Percentiles rank a stretch among this genome's conserved stretches.
These are phyloP conservation scores for Elanoides forficatus DNA, from an alignment of 2,113 vertebrate genomes.

Conservation along the genomic window DNA sequence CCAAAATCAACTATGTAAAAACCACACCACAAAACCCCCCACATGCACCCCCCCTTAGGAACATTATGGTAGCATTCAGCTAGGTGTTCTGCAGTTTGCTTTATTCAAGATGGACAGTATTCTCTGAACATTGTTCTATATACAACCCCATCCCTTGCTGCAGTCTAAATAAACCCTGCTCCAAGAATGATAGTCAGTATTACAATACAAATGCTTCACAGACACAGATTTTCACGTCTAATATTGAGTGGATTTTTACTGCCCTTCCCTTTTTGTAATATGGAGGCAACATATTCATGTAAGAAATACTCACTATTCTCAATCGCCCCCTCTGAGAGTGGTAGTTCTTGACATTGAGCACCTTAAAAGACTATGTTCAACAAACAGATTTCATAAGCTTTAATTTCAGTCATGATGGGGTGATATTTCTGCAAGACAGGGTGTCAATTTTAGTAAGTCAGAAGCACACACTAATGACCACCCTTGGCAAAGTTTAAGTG, in stretches of 20 bases:
- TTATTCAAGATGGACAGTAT: not conserved
- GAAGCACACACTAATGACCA: not conserved
- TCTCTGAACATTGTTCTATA: not conserved
- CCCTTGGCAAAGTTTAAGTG: not conserved
- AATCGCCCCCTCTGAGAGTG: rapidly evolving
- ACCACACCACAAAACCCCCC: too few species aligned
- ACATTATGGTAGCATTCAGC: not conserved
- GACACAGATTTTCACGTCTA: not conserved
- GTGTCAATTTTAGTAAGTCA: not conserved
- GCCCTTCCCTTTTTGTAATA: not conserved
- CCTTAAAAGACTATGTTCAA: not conserved
- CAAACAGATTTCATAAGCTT: not conserved
- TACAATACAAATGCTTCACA: not conserved
- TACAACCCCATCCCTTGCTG: not conserved
- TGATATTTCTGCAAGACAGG: not conserved
- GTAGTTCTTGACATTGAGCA: not conserved
- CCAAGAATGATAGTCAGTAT: not conserved
- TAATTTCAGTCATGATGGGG: not conserved
- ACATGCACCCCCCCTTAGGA: not conserved
- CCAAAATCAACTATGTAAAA: not conserved
- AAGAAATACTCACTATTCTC: not conserved
- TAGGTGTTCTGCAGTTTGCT: not conserved
- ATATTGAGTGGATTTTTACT: not conserved
- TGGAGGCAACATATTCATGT: rapidly evolving
- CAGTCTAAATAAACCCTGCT: not conserved